These are phyloP conservation scores for Paralichthys olivaceus DNA, from an alignment of 2,113 vertebrate genomes.

Conservation along the genomic window DNA sequence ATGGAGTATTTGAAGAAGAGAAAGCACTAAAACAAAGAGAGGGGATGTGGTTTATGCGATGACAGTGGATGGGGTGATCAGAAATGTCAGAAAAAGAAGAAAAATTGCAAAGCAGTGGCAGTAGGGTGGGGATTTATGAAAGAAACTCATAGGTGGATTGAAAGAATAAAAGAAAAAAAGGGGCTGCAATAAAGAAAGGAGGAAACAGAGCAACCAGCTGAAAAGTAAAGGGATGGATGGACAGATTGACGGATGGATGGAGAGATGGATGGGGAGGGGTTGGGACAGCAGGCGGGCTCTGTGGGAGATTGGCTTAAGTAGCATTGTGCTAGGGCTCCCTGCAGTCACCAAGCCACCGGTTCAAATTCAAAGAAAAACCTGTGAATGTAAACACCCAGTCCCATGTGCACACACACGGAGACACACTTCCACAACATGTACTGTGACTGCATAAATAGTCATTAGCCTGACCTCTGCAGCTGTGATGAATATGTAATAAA, in stretches of 20 bases:
- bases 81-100: constrained; percentile 27
- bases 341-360: constrained; percentile 47
- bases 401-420: background rate
- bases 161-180: constrained; percentile 1
- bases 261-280: constrained; percentile 36
- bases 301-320: constrained; percentile 70
- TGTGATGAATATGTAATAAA: constrained; percentile 24
- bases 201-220: constrained; percentile 12
- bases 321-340: constrained; percentile 61
- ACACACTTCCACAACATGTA: background rate
- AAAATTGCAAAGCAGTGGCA: background rate
- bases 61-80: constrained; percentile 39
- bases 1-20: constrained; percentile 64
- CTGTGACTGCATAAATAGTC: background rate
- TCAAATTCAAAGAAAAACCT: constrained; percentile 68
- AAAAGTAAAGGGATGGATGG: constrained; percentile 27
- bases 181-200: constrained; percentile 7
- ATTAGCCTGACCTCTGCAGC: constrained; percentile 38
- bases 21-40: constrained; percentile 59
- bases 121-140: background rate
- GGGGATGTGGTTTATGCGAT: constrained; percentile 34
- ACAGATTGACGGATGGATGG: constrained; percentile 31
- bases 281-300: constrained; percentile 64
- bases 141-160: background rate
- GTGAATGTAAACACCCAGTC: constrained; percentile 54